A percentile compares a stretch with the other conserved stretches of the same genome.
phyloP scores from a whole-genome alignment of 2,888 invertebrate genomes.

The Sisyra nigra region DNA sequence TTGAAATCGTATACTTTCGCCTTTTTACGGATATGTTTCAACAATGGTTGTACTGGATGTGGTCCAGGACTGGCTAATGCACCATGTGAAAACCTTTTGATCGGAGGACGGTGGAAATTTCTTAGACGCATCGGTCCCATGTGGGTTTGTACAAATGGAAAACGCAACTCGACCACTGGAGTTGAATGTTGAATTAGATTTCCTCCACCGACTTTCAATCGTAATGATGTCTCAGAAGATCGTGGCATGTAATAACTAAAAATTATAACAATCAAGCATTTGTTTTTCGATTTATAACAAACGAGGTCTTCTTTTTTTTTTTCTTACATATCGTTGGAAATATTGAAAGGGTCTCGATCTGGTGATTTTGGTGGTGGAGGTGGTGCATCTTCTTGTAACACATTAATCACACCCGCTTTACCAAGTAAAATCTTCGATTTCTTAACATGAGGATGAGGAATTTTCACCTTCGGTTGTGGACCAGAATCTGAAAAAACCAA shows the following conservation, averaged over 20 bases:
- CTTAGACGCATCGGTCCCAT: slow-evolving; percentile 72
- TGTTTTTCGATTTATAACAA: not conserved
- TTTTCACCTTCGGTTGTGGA: slow-evolving; percentile 74
- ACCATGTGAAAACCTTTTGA: slow-evolving; percentile 79
- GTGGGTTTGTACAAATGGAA: slow-evolving; percentile 91
- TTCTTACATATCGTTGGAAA: slow-evolving; percentile 89
- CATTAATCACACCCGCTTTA: slow-evolving; percentile 93
- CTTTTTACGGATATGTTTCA: slow-evolving; percentile 85
- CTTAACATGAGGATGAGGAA: slow-evolving; percentile 85
- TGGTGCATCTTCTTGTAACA: slow-evolving; percentile 81
- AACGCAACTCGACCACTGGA: slow-evolving; percentile 86
- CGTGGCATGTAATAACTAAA: slow-evolving; percentile 82
- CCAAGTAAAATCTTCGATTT: slow-evolving; percentile 84
- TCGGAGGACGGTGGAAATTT: slow-evolving; percentile 84
- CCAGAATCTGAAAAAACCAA: slow-evolving; percentile 40
- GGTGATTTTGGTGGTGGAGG: slow-evolving; percentile 83
- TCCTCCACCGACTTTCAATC: slow-evolving; percentile 76
- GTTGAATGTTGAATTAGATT: slow-evolving; percentile 94
- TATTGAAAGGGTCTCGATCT: slow-evolving; percentile 91
- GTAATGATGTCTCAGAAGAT: slow-evolving; percentile 61
- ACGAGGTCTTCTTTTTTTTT: not conserved
- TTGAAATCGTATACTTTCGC: slow-evolving; percentile 40
- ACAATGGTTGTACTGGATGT: slow-evolving; percentile 68
- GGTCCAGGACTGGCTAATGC: slow-evolving; percentile 52
- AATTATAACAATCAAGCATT: slow-evolving; percentile 3